A percentile compares a stretch with the other conserved stretches of the same genome.
Conservation (phyloP, 2,888 invertebrate species). For the Phalera bucephala region DNA sequence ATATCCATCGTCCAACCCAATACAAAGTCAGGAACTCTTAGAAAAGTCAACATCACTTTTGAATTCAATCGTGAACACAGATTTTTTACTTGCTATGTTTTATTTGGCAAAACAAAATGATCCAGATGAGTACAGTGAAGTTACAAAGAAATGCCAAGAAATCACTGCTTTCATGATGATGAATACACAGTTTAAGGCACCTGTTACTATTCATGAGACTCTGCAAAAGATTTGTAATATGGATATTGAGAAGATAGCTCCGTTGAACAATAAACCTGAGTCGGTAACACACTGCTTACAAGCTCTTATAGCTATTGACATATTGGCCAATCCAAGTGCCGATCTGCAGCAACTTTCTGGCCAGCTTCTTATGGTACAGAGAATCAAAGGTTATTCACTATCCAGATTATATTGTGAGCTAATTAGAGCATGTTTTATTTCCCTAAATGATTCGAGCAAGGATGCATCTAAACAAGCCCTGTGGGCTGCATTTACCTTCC, state of each 20-base stretch:
- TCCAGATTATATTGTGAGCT: slow-evolving; percentile 94
- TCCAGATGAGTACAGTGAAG: slow-evolving; percentile 84
- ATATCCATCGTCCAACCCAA: slow-evolving; percentile 68
- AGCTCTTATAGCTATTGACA: slow-evolving; percentile 92
- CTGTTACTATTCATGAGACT: slow-evolving; percentile 82
- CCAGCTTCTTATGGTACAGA: slow-evolving; percentile 92
- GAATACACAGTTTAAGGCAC: slow-evolving; percentile 81
- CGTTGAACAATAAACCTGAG: slow-evolving; percentile 81
- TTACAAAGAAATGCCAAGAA: slow-evolving; percentile 90
- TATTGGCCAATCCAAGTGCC: slow-evolving; percentile 92
- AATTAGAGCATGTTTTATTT: slow-evolving; percentile 93
- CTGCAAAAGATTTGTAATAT: slow-evolving; percentile 84
- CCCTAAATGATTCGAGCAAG: slow-evolving; percentile 93
- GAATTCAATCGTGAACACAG: slow-evolving; percentile 86
- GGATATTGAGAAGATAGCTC: slow-evolving; percentile 84
- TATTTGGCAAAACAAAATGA: slow-evolving; percentile 93
- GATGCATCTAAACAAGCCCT: slow-evolving; percentile 91
- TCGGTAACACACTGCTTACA: slow-evolving; percentile 89
- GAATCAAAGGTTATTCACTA: slow-evolving; percentile 91
- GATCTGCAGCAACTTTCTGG: slow-evolving; percentile 91
- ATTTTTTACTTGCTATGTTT: slow-evolving; percentile 91
- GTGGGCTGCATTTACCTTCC: slow-evolving; percentile 97
- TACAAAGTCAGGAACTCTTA: slow-evolving; percentile 84
- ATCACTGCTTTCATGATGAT: slow-evolving; percentile 85
- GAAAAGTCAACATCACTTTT: slow-evolving; percentile 88